Base-by-base conservation (phyloP, 2,888 invertebrate species). In the Pachydiplax longipennis region DNA sequence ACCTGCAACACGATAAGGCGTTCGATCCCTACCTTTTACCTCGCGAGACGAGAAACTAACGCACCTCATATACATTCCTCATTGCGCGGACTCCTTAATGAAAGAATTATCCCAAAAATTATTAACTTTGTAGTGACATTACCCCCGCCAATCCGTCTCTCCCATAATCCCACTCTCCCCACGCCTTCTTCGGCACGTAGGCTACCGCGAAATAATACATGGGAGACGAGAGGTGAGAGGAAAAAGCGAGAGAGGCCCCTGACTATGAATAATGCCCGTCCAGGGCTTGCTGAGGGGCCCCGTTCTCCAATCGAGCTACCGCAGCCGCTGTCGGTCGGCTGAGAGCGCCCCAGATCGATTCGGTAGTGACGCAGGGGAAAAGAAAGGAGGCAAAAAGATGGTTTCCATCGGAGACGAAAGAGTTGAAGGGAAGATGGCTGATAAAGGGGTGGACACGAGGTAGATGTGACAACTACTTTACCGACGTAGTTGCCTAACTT, bases 241-340 rank as follows among this genome's bases (percentile, higher is more conserved):
- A 8, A 35, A 37, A 35, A 31, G 82, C 18, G 83, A 53, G 82
- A n/a, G 82, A 35, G 83, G 65, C 48, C 83, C 83, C 83, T 80
- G 82, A 61, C 91, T 83, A 82, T 87, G 87, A 91, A 90, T 83
- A 87, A 90, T 83, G 82, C 87, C 80, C 90, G 87, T 65, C 91
- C 83, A 83, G 83, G 37, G 80, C 73, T 90, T 53, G 61, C 83
- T 87, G 35, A 65, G 90, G 87, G 87, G 80, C 91, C 80, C 40
- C 81, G 31, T 48, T 48, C 83, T 73, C 48, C 87, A 80, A 31
- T 80, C 18, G 48, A 18, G 35, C 81, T 80, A 82, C 81, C 37
- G 40, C 61, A 81, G 73, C 82, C 25, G 65, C 83, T 58, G 61
- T 73, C 48, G 82, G 61, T 53, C n/a, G 48, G 48, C 65, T 25